Conservation (phyloP, 2,888 invertebrate species). For the Cheilosia pagana region DNA sequence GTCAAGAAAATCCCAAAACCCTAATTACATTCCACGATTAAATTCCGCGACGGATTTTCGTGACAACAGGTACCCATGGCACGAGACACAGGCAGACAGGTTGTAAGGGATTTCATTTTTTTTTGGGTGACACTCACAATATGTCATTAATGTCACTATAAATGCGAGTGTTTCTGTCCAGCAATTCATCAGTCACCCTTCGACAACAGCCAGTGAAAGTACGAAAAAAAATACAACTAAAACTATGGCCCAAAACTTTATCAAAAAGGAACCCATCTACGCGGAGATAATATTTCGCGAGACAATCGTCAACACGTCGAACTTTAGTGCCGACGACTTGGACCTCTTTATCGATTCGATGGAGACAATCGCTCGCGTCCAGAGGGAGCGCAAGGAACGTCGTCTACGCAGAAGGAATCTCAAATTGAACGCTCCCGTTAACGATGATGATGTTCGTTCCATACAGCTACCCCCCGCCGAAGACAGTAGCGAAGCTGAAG, state of each 20-base stretch:
- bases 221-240: not conserved
- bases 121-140: not conserved
- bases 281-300: slow-evolving; percentile 13
- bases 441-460: slow-evolving; percentile 17
- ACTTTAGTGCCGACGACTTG: slow-evolving; percentile 41
- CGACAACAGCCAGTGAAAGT: slow-evolving; percentile 40
- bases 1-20: slow-evolving; percentile 11
- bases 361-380: slow-evolving; percentile 44
- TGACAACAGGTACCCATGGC: slow-evolving; percentile 44
- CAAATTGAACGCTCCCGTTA: slow-evolving; percentile 8
- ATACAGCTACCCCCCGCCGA: not conserved
- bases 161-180: slow-evolving; percentile 2
- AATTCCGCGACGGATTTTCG: slow-evolving; percentile 56
- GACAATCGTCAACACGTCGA: slow-evolving; percentile 12
- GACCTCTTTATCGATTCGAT: slow-evolving; percentile 57
- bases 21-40: slow-evolving; percentile 13
- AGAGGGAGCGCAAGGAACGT: slow-evolving; percentile 41
- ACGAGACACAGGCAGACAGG: slow-evolving; percentile 8
- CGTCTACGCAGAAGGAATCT: slow-evolving; percentile 27
- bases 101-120: not conserved
- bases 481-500: slow-evolving; percentile 31
- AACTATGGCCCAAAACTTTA: not conserved
- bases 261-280: slow-evolving; percentile 40
- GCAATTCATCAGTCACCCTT: slow-evolving; percentile 43
- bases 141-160: slow-evolving; percentile 34